These are phyloP conservation scores for Urocynchramus pylzowi DNA, from an alignment of 2,113 vertebrate species.

Conservation along the genomic window DNA sequence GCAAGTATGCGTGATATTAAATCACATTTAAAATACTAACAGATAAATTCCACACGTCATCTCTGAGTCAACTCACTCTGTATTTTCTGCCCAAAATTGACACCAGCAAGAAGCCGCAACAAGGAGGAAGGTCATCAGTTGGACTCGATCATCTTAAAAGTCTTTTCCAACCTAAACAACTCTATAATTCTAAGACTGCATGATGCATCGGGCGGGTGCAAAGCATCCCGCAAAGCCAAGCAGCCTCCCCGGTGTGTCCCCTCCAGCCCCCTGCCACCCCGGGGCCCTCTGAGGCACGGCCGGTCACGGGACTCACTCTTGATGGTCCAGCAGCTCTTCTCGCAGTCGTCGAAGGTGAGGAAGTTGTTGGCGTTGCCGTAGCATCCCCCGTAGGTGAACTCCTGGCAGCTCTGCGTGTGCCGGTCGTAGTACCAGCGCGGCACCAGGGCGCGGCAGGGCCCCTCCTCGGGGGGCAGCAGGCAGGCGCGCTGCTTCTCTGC, in stretches of 20 bases:
- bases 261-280: background rate
- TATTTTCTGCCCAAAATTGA: background rate
- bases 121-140: background rate
- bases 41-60: fast-evolving
- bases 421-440: conserved; percentile 84
- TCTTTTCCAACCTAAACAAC: background rate
- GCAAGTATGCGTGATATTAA: background rate
- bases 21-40: background rate
- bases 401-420: conserved; percentile 79
- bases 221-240: background rate
- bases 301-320: conserved; percentile 77
- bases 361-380: conserved; percentile 89
- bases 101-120: background rate
- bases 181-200: background rate
- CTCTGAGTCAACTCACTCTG: background rate
- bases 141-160: background rate
- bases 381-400: conserved; percentile 87
- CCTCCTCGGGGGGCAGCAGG: conserved; percentile 77
- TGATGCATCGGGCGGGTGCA: fast-evolving
- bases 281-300: background rate
- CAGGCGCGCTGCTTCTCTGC: conserved; percentile 73
- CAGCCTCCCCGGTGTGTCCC: background rate
- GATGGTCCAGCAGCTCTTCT: conserved; percentile 81
- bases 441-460: conserved; percentile 75
- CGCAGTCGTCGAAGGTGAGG: conserved; percentile 73